These are phyloP conservation scores for Eupithecia vulgata DNA, from an alignment of 2,888 invertebrate species.

Conservation along the genomic window DNA sequence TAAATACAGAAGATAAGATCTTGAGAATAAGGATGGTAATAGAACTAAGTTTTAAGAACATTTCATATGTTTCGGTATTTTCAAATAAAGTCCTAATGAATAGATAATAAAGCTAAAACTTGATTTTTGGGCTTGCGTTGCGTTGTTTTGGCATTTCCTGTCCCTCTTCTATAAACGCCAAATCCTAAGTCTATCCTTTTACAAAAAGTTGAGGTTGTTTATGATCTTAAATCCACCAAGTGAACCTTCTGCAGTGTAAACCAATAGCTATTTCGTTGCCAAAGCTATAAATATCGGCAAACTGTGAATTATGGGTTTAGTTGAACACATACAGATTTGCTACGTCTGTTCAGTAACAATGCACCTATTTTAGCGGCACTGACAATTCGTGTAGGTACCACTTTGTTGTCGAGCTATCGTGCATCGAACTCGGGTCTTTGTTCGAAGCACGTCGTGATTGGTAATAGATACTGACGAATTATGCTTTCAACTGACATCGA, in stretches of 20 bases:
- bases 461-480: not conserved
- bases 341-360: slow-evolving; percentile 51
- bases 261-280: not conserved
- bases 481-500: too few species aligned
- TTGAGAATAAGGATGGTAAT: too few species aligned
- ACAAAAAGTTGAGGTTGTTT: too few species aligned
- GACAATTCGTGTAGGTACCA: slow-evolving; percentile 32
- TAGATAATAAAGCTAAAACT: too few species aligned
- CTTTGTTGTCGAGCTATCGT: slow-evolving; percentile 27
- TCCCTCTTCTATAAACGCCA: too few species aligned
- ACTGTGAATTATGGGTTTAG: slow-evolving; percentile 66
- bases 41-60: too few species aligned
- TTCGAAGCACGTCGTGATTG: not conserved
- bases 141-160: too few species aligned
- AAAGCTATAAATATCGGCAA: slow-evolving; percentile 69
- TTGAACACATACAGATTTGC: slow-evolving; percentile 61
- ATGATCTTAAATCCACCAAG: not conserved
- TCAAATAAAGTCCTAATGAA: too few species aligned
- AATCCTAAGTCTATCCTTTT: too few species aligned
- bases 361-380: slow-evolving; percentile 47
- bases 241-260: slow-evolving; percentile 2
- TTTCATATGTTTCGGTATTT: too few species aligned
- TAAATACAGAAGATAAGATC: too few species aligned
- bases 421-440: slow-evolving; percentile 10
- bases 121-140: too few species aligned